Conservation (phyloP, 1,140 invertebrate species). For the Listronotus oregonensis region DNA sequence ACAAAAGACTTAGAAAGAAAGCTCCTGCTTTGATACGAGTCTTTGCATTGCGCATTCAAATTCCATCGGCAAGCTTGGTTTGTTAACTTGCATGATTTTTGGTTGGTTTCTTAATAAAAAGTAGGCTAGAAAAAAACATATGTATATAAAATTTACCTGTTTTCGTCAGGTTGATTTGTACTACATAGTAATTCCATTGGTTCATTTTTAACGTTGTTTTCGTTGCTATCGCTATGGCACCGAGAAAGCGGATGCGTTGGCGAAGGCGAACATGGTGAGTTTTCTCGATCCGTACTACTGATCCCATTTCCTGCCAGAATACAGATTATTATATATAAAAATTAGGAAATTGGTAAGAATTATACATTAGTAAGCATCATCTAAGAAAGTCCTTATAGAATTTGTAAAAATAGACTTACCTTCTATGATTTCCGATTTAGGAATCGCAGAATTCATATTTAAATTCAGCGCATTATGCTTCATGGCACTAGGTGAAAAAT, state of each 20-base stretch:
- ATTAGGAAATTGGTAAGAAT: no score
- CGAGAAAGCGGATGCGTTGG: conserved; percentile 51
- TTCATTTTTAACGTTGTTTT: conserved; percentile 77
- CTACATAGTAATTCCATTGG: conserved; percentile 76
- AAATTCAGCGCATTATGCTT: conserved; percentile 51
- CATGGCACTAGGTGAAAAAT: conserved; percentile 67
- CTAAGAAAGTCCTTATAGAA: no score
- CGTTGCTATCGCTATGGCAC: conserved; percentile 37
- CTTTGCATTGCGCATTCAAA: no score
- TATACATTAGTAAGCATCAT: no score
- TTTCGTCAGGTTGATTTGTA: conserved; percentile 65
- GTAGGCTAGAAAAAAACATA: no score
- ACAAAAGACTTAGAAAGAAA: no score
- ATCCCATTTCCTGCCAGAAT: conserved; percentile 58
- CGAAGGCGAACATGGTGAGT: conserved; percentile 60
- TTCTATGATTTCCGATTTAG: conserved; percentile 38
- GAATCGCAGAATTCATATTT: conserved; percentile 45
- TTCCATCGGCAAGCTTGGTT: no score
- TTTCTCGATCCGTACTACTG: conserved; percentile 60
- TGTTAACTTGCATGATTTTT: no score
- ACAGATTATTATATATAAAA: no score
- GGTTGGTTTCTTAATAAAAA: no score
- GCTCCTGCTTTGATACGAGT: no score
- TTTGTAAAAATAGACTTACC: conserved; percentile 29
- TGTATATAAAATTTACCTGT: conserved; percentile 64